Conservation (phyloP, 2,797 vertebrate genomes). For the Liparis tanakae region DNA sequence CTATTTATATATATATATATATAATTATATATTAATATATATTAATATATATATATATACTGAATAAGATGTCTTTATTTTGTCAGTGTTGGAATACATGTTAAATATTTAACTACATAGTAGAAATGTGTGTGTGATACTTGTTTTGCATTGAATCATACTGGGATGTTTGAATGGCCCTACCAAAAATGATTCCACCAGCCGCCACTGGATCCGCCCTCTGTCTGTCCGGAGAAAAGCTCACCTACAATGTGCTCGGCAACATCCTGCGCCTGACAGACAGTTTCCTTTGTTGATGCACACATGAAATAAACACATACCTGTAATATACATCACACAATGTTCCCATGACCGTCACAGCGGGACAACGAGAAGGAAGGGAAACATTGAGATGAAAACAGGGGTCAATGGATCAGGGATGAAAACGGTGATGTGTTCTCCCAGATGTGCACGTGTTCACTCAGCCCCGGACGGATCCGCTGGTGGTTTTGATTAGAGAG, state of each 20-base stretch:
- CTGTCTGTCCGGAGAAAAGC: conserved; percentile 14
- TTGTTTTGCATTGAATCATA: too few relatives aligned
- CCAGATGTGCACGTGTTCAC: conserved; percentile 6
- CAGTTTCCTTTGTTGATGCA: not conserved
- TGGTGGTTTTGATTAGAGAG: conserved; percentile 31
- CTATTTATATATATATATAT: too few relatives aligned
- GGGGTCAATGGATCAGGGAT: not conserved
- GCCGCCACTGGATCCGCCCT: not conserved
- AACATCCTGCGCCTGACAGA: conserved; percentile 25
- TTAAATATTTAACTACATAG: too few relatives aligned
- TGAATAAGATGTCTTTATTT: too few relatives aligned
- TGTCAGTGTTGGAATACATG: too few relatives aligned
- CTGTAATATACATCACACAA: not conserved
- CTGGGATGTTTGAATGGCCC: too few relatives aligned
- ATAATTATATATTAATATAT: too few relatives aligned
- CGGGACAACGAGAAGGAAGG: not conserved
- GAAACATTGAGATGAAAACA: not conserved
- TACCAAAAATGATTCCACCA: too few relatives aligned
- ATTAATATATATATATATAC: too few relatives aligned
- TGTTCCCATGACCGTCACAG: not conserved
- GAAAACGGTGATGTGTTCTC: not conserved
- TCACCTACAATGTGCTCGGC: conserved; percentile 47
- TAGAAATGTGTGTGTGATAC: too few relatives aligned
- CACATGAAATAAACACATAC: not conserved
- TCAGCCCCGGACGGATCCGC: not conserved